These are phyloP conservation scores for Trinectes maculatus DNA, from an alignment of 2,113 vertebrate species.

Conservation along the genomic window DNA sequence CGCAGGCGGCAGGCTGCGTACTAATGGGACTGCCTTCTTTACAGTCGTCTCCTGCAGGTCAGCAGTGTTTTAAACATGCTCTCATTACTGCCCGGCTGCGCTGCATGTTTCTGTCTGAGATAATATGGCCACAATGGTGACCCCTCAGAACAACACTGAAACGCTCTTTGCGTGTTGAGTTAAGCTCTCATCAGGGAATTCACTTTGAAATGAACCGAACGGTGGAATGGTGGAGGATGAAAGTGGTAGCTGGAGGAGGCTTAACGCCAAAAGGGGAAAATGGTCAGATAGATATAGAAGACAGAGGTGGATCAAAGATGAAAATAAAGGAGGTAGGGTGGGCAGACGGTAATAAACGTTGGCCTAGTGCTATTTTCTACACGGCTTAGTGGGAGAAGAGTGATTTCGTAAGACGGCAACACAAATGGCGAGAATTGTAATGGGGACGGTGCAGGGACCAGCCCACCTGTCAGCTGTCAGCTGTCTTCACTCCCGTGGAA, in stretches of 20 bases:
- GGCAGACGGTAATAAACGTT: not conserved
- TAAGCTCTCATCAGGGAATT: not conserved
- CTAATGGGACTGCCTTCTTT: conserved; percentile 8
- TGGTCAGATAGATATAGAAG: not conserved
- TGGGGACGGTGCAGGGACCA: not conserved
- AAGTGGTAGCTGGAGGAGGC: not conserved
- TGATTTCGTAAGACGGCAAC: not conserved
- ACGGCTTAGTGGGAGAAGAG: not conserved
- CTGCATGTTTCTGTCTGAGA: not conserved
- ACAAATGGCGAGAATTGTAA: not conserved
- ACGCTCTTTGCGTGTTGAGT: not conserved
- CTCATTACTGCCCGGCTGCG: not conserved
- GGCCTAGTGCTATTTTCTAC: not conserved
- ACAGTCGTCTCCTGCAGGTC: not conserved
- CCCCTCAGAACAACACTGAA: not conserved
- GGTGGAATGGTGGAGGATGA: not conserved
- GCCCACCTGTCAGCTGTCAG: not conserved
- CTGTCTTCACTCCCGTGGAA: not conserved
- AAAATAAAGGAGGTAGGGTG: not conserved
- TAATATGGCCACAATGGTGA: not conserved
- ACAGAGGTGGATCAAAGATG: not conserved
- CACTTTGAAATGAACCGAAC: not conserved
- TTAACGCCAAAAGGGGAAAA: not conserved
- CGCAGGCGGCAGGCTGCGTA: not conserved
- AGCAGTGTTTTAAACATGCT: not conserved